phyloP scores from a whole-genome alignment of 2,888 invertebrate genomes.

The Thecocarcelia acutangulata region DNA sequence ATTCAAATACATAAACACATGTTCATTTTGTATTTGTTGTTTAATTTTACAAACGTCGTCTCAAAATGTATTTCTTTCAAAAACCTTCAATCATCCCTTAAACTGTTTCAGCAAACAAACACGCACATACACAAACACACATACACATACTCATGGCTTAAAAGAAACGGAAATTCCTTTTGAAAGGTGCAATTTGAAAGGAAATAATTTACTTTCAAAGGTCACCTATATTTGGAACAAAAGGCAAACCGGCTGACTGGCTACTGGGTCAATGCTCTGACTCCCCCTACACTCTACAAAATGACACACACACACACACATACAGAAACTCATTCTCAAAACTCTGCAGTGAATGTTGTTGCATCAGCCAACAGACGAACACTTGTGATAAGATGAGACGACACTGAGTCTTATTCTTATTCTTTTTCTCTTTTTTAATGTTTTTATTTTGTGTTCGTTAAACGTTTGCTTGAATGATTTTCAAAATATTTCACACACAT shows the following conservation, averaged over 20 bases:
- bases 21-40: background rate
- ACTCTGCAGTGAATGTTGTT: background rate
- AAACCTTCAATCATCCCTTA: conserved; percentile 45
- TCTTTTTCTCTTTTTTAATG: no score
- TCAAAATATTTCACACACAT: conserved; percentile 64
- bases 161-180: conserved; percentile 51
- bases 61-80: background rate
- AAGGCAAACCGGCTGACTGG: conserved; percentile 18
- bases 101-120: conserved; percentile 2
- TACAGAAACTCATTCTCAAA: background rate
- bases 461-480: conserved; percentile 46
- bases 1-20: conserved; percentile 17
- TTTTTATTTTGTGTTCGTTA: background rate
- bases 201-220: conserved; percentile 48
- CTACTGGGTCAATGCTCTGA: conserved; percentile 54
- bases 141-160: conserved; percentile 8
- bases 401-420: conserved; percentile 8
- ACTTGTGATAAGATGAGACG: conserved; percentile 4
- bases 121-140: no score
- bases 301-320: background rate
- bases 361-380: background rate
- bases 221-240: conserved; percentile 54
- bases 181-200: conserved; percentile 56
- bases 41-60: background rate
- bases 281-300: background rate